Base-by-base conservation (phyloP, 2,797 vertebrate genomes). In the Siniperca scherzeri region DNA sequence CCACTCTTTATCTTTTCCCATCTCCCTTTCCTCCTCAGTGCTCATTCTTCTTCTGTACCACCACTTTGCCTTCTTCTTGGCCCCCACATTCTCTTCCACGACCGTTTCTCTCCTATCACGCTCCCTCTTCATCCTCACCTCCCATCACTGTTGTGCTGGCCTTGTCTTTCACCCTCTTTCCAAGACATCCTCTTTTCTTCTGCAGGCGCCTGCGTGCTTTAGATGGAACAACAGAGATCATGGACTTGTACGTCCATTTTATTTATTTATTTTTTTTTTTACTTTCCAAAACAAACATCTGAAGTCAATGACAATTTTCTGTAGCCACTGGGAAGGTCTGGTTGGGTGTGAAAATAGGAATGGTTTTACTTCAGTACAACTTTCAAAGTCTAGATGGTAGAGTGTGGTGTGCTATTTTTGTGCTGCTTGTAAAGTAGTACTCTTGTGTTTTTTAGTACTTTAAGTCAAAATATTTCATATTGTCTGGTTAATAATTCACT, bases 1-100 rank as follows among this genome's bases (percentile, higher is more conserved):
- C 71, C 69, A 40, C 52, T 84, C 77, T 65, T 57, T 61, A 78
- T 89, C 74, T 87, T 40, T 78, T 81, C 77, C 72, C 56, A 44
- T 84, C 74, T 78, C 72, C 19, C 50, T 74, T 70, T 81, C 66
- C 74, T 70, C 80, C 62, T 77, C 69, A 61, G n/a, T 67, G 52
- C 62, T 42, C 70, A 78, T 85, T 77, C 83, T 79, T 59, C 83
- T 38, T 66, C 83, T 84, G 55, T 64, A 56, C 75, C 46, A 52
- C 68, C 48, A n/a, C 77, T 72, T 77, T 68, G 65, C 65, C 69
- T 77, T 67, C 61, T 70, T 72, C 55, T 73, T 67, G 40, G 77
- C 72, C 74, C 25, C 22, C 8, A 52, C 77, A 44, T 74, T 48
- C 40, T 50, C 44, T 36, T 52, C 53, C 52, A 25, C 0, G 6